Evolutionary conservation across 1,140 invertebrate species (phyloP).

Genomic region (Chironomus striatipennis): DNA sequence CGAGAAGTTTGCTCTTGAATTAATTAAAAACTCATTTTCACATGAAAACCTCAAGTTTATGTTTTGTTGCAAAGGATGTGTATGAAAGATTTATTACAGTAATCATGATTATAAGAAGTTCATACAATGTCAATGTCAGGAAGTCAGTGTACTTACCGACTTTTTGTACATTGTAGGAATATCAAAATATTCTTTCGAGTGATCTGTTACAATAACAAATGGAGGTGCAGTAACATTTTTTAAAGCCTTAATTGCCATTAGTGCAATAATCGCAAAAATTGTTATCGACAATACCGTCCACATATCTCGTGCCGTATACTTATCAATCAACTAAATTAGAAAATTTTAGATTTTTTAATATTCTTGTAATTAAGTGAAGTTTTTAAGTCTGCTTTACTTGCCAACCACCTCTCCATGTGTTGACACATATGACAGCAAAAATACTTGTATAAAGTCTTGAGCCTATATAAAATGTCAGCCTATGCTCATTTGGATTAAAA

Average conservation of each 20-base stretch:
- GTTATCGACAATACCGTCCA: constrained; percentile 51
- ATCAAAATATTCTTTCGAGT: constrained; percentile 65
- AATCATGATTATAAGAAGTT: no score
- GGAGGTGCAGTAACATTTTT: constrained; percentile 75
- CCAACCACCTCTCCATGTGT: constrained; percentile 78
- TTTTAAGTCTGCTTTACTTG: constrained; percentile 25
- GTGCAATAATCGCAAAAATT: constrained; percentile 51
- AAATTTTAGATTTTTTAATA: not conserved
- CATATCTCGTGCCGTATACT: constrained; percentile 53
- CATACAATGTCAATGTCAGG: no score
- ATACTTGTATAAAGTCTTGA: constrained; percentile 66
- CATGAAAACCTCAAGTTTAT: no score
- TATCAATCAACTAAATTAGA: constrained; percentile 50
- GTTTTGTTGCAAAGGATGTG: no score
- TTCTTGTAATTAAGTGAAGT: not conserved
- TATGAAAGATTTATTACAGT: no score
- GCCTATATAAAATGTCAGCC: constrained; percentile 57
- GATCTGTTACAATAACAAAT: constrained; percentile 63
- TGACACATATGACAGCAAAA: constrained; percentile 69
- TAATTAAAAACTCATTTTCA: no score
- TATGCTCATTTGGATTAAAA: constrained; percentile 56
- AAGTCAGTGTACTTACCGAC: constrained; percentile 45
- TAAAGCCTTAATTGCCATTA: constrained; percentile 55
- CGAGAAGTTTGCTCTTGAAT: no score
- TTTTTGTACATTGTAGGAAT: constrained; percentile 73